Percentiles rank a stretch among this genome's conserved stretches.
Conservation (phyloP, 2,113 vertebrate genomes). For the Cololabis saira region DNA sequence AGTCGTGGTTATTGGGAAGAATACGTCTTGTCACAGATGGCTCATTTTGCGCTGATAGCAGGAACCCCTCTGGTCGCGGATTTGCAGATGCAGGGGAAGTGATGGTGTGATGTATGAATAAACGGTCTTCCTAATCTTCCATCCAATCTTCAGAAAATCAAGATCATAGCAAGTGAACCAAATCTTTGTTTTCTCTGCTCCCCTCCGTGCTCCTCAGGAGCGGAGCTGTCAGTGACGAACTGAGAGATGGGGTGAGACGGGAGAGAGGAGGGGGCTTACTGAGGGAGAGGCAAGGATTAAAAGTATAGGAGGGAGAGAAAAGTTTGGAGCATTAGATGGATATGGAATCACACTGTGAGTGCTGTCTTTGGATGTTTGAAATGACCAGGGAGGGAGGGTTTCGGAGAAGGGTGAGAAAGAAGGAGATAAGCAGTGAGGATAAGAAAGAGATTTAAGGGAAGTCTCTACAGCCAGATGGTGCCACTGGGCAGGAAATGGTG, state of each 20-base stretch:
- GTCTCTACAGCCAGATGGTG: slow-evolving; percentile 67
- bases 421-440: slow-evolving; percentile 25
- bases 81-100: slow-evolving; percentile 60
- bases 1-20: slow-evolving; percentile 49
- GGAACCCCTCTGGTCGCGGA: slow-evolving; percentile 68
- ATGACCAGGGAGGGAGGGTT: slow-evolving; percentile 33
- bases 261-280: slow-evolving; percentile 27
- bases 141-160: slow-evolving; percentile 79
- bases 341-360: slow-evolving; percentile 33
- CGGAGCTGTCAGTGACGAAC: slow-evolving; percentile 64
- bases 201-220: slow-evolving; percentile 69
- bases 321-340: slow-evolving; percentile 14
- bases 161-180: slow-evolving; percentile 78
- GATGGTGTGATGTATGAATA: slow-evolving; percentile 69
- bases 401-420: slow-evolving; percentile 2
- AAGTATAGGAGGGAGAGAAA: slow-evolving; percentile 19
- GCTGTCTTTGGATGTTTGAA: slow-evolving; percentile 48
- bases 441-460: slow-evolving; percentile 38
- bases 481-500: slow-evolving; percentile 62
- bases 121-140: slow-evolving; percentile 73
- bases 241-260: slow-evolving; percentile 33
- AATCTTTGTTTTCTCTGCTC: slow-evolving; percentile 76
- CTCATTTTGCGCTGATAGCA: slow-evolving; percentile 65
- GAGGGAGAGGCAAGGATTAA: slow-evolving; percentile 36
- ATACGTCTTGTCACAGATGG: slow-evolving; percentile 68